Conservation (phyloP, 2,888 invertebrate genomes). For the Elysia crispata region DNA sequence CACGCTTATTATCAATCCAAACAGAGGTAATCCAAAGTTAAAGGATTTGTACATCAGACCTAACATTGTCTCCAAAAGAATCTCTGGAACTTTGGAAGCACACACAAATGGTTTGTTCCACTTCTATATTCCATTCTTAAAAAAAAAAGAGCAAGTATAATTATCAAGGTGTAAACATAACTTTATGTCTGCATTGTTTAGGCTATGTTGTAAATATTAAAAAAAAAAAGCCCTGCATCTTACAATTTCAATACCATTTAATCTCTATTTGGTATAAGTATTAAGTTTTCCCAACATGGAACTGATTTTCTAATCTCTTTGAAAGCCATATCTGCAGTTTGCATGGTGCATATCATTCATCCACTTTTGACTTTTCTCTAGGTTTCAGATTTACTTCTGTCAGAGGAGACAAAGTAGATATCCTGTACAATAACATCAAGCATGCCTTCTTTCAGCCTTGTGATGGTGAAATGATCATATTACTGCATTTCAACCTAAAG, state of each 20-base stretch:
- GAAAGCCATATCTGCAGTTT: too few species aligned
- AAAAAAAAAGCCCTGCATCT: too few species aligned
- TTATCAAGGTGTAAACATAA: too few species aligned
- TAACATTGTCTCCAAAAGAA: constrained; percentile 95
- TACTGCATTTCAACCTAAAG: constrained; percentile 98
- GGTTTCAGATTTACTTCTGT: constrained; percentile 94
- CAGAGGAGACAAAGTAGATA: constrained; percentile 99
- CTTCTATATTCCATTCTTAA: too few species aligned
- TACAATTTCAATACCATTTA: too few species aligned
- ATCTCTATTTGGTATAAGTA: too few species aligned
- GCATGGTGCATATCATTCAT: neutral
- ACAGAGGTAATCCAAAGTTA: constrained; percentile 97
- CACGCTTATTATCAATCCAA: constrained; percentile 93
- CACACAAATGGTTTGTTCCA: constrained; percentile 88
- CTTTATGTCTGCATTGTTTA: too few species aligned
- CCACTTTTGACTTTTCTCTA: constrained; percentile 53
- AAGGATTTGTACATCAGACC: constrained; percentile 99
- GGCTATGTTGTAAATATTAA: too few species aligned
- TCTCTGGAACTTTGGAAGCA: constrained; percentile 88
- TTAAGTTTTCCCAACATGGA: too few species aligned
- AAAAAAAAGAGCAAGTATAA: too few species aligned
- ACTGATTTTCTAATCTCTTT: too few species aligned
- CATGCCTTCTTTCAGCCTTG: constrained; percentile 99
- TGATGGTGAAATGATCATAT: constrained; percentile 99
- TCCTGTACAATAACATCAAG: constrained; percentile 99